Percentiles rank a stretch among this genome's conserved stretches.
These are phyloP conservation scores for Tortrix viridana DNA, from an alignment of 2,888 invertebrate genomes.

Conservation along the genomic window DNA sequence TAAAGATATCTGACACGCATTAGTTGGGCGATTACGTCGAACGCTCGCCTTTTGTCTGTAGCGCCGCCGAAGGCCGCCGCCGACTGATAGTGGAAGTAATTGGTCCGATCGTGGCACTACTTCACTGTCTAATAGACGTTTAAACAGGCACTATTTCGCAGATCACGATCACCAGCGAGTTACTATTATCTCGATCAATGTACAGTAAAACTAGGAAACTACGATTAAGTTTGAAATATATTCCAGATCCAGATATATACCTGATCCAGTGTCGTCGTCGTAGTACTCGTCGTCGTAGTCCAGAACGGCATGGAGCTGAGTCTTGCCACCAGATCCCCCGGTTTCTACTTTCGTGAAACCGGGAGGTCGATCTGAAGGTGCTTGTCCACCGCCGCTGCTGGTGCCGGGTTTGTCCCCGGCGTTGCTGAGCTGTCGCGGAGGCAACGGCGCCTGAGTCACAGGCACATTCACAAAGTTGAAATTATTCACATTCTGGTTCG, in stretches of 20 bases:
- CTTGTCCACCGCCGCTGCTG: constrained; percentile 53
- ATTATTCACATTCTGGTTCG: constrained; percentile 70
- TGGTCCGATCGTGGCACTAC: constrained; percentile 54
- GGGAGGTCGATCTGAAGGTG: constrained; percentile 83
- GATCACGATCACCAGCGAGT: constrained; percentile 53
- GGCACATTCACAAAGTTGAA: constrained; percentile 64
- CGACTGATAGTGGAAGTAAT: constrained; percentile 63
- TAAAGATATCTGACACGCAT: constrained; percentile 35
- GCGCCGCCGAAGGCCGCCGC: constrained; percentile 49
- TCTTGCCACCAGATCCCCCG: constrained; percentile 83
- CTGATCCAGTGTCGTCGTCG: constrained; percentile 84
- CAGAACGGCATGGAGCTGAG: constrained; percentile 88
- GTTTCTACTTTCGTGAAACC: constrained; percentile 86
- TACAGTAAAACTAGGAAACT: constrained; percentile 37
- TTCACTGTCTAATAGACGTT: constrained; percentile 47
- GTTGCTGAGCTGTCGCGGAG: constrained; percentile 62
- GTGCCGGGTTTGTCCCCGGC: constrained; percentile 75
- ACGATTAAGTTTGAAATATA: constrained; percentile 47
- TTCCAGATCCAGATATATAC: constrained; percentile 72
- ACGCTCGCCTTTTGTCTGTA: constrained; percentile 43
- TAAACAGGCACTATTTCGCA: constrained; percentile 44
- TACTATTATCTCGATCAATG: constrained; percentile 43
- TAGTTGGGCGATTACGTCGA: constrained; percentile 27
- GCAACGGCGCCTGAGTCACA: constrained; percentile 53
- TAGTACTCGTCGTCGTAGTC: constrained; percentile 88